Base-by-base conservation (phyloP, 2,888 invertebrate species). In the Philopedon plagiatum region DNA sequence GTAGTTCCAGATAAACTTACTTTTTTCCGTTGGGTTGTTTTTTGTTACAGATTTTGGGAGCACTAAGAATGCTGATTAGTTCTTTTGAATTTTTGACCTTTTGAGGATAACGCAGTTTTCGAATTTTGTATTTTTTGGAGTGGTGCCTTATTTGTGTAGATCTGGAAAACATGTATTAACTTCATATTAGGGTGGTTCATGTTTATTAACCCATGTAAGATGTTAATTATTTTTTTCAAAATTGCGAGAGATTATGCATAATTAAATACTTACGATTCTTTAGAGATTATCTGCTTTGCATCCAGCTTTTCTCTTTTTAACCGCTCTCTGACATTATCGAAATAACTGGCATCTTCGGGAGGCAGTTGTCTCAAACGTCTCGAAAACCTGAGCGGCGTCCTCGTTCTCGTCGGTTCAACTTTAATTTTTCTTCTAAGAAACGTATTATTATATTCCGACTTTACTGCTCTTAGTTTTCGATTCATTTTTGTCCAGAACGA, bases 1-100 rank as follows among this genome's bases (percentile, higher is more conserved):
- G n/a, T n/a, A n/a, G n/a, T n/a, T n/a, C n/a, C n/a, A n/a, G 11
- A 21, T 18, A 2, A 23, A 26, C 60, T 60, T 18, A 60, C 60
- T 41, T 60, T 60, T 26, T 60, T 7, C 15, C 21, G 29, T 23
- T 41, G 2, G 13, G 5, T 9, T 29, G 26, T 44, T 61, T 66
- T 18, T 65, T 60, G 44, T 57, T 34, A 7, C 32, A 44, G 5
- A 68, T 1, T 62, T 69, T 69, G 2, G 73, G 69, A 7, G 73
- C 73, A 15, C 69, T 73, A 11, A 65, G 23, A 19, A 73, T 69
- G 13, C 73, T 73, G 8, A 69, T 29, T n/a, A 73, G 34, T 54
- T 64, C 69, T 51, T 70, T 73, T 3, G 72, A 68, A 51, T 72
- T 49, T 5, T 26, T 60, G 4, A 29, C 32, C 0, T 9, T 57